A percentile compares a stretch with the other conserved stretches of the same genome.
Evolutionary conservation across 1,140 invertebrate species (phyloP).

Genomic region (Trichonephila inaurata): DNA sequence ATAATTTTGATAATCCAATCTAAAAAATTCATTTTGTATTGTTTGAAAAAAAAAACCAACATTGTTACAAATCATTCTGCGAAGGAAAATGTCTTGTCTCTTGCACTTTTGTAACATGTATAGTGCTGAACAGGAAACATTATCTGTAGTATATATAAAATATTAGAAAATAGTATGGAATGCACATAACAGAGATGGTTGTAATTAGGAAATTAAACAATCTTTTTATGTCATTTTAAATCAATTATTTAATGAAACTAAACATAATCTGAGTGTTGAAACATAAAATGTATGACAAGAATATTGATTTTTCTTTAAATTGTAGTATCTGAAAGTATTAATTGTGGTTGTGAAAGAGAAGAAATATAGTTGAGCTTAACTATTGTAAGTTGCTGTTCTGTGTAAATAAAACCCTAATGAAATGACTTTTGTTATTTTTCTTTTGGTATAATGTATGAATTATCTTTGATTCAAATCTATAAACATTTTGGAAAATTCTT

Average conservation of each 20-base stretch:
- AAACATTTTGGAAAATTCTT: no score
- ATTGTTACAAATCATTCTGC: not conserved
- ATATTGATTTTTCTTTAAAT: not conserved
- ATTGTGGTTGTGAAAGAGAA: constrained; percentile 28
- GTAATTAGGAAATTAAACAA: not conserved
- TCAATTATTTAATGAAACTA: not conserved
- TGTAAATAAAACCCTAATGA: constrained; percentile 38
- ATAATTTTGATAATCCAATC: not conserved
- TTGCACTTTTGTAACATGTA: not conserved
- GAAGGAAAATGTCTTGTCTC: not conserved
- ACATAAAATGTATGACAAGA: not conserved
- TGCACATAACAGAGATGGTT: not conserved
- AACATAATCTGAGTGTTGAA: not conserved
- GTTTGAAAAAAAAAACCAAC: not conserved
- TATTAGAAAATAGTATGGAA: constrained; percentile 1
- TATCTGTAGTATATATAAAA: not conserved
- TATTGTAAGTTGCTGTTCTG: constrained; percentile 29
- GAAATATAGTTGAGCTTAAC: constrained; percentile 41
- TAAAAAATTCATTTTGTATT: not conserved
- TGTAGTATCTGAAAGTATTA: not conserved
- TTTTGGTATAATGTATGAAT: not conserved
- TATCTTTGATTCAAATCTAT: no score
- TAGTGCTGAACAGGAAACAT: not conserved
- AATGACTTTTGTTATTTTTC: not conserved
- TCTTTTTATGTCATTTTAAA: not conserved